Conservation (phyloP, 2,888 invertebrate genomes). For the Rhyacophila evoluta region DNA sequence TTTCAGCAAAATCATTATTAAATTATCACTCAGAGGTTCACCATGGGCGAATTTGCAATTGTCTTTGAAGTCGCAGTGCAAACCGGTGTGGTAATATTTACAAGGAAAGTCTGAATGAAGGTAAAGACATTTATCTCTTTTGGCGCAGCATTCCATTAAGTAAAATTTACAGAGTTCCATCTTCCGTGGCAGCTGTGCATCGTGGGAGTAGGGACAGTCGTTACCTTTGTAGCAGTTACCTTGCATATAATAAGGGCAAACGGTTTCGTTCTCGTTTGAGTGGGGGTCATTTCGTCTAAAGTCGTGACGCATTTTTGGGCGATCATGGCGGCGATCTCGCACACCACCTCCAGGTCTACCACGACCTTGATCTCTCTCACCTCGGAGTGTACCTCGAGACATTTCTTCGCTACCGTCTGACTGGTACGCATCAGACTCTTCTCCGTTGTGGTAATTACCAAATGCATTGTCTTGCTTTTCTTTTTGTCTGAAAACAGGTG, state of each 20-base stretch:
- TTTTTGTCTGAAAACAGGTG: conserved; percentile 67
- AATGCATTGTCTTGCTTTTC: conserved; percentile 57
- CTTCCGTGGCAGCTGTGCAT: conserved; percentile 84
- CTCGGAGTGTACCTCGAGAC: conserved; percentile 59
- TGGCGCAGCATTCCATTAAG: conserved; percentile 94
- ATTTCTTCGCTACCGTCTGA: conserved; percentile 70
- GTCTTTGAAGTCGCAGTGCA: conserved; percentile 84
- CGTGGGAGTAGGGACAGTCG: conserved; percentile 90
- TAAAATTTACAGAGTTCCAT: conserved; percentile 97
- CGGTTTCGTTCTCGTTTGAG: conserved; percentile 76
- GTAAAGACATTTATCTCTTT: conserved; percentile 94
- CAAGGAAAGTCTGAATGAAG: conserved; percentile 98
- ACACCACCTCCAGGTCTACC: conserved; percentile 68
- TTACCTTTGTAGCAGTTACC: conserved; percentile 89
- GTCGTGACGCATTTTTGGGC: conserved; percentile 63
- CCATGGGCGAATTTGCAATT: conserved; percentile 96
- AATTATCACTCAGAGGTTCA: conserved; percentile 84
- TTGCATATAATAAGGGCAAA: conserved; percentile 89
- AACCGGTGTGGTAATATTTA: conserved; percentile 95
- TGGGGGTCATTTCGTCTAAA: conserved; percentile 68
- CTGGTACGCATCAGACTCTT: conserved; percentile 69
- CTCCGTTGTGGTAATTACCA: conserved; percentile 64
- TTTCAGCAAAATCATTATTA: conserved; percentile 74
- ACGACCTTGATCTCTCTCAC: conserved; percentile 64
- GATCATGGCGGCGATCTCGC: conserved; percentile 63